Evolutionary conservation across 2,888 invertebrate species (phyloP), one percentile per base, ranked within the genome.

Genomic region (Schizaphis graminum): DNA sequence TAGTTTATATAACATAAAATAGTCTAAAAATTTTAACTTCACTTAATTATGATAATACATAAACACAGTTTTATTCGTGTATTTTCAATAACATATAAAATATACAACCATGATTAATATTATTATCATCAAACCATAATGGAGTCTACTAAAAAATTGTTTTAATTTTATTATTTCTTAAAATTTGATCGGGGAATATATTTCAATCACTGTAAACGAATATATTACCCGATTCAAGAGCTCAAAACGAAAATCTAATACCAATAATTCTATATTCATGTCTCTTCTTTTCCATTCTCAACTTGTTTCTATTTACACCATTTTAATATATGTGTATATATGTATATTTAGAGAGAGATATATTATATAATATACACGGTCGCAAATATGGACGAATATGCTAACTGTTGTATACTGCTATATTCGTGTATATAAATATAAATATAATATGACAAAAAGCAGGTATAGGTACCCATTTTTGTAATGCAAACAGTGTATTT

Each of bases 401-500:
- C 35, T 24, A 49, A 86, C 28, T 88, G 16, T 53, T 13, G 88
- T 49, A 49, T 35, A 28, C 53, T 35, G 24, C 16, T 53, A 88
- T 16, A 10, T 88, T 8, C n/a, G 8, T 11, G 24, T 53, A 53
- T 53, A 44, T 86, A 24, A 13, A 49, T 77, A 85, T 28, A 44
- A 11, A 28, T 49, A 49, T n/a, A 86, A 49, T n/a, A 86, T 86
- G 28, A 47, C 44, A 86, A 26, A 86, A 86, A 44, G n/a, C 88
- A n/a, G n/a, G 35, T 88, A 35, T 35, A 47, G 24, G 47, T 67
- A 47, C 67, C 1, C 53, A 21, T 91, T 91, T 91, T 91, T 41
- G 26, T 49, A 91, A 77, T 35, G 35, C 49, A 84, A 84, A 91
- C 84, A 56, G 91, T 41, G 87, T 92, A 88, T 87, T 92, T 92